These are phyloP conservation scores for Halocynthia aurantium DNA, from an alignment of 23 tunicate species.

Conservation along the genomic window DNA sequence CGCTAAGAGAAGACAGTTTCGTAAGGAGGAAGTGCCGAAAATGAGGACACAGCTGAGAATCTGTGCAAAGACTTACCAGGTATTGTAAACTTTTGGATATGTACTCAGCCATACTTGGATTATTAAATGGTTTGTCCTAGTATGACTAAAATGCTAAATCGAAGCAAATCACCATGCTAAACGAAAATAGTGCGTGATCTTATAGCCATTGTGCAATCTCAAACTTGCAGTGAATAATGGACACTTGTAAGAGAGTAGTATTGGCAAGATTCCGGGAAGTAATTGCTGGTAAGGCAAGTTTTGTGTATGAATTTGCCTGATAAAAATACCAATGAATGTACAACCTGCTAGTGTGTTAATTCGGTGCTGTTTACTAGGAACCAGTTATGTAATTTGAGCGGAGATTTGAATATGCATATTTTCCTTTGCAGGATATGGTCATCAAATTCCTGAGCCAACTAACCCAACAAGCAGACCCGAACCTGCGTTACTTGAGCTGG, in stretches of 20 bases:
- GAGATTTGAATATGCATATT: background rate
- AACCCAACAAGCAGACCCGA: slow-evolving; percentile 47
- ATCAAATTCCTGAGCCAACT: slow-evolving; percentile 75
- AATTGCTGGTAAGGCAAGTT: background rate
- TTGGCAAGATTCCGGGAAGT: background rate
- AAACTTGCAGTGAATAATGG: too few relatives aligned
- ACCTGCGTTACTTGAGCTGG: slow-evolving; percentile 79
- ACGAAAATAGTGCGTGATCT: too few relatives aligned
- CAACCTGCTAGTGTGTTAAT: background rate
- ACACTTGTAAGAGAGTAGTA: too few relatives aligned
- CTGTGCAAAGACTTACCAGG: slow-evolving; percentile 79
- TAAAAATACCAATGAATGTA: background rate
- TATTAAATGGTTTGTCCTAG: too few relatives aligned
- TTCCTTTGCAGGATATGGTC: slow-evolving; percentile 70
- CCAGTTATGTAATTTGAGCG: too few relatives aligned
- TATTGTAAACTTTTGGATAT: background rate
- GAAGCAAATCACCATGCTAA: too few relatives aligned
- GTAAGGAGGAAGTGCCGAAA: slow-evolving; percentile 43
- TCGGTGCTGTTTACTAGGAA: background rate
- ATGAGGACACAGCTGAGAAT: slow-evolving; percentile 79
- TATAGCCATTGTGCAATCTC: too few relatives aligned
- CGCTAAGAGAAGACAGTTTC: slow-evolving; percentile 44
- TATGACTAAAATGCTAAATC: too few relatives aligned
- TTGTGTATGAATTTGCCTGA: background rate
- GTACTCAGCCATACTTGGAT: too few relatives aligned